These are phyloP conservation scores for Megalops atlanticus DNA, from an alignment of 2,113 vertebrate genomes.

Conservation along the genomic window DNA sequence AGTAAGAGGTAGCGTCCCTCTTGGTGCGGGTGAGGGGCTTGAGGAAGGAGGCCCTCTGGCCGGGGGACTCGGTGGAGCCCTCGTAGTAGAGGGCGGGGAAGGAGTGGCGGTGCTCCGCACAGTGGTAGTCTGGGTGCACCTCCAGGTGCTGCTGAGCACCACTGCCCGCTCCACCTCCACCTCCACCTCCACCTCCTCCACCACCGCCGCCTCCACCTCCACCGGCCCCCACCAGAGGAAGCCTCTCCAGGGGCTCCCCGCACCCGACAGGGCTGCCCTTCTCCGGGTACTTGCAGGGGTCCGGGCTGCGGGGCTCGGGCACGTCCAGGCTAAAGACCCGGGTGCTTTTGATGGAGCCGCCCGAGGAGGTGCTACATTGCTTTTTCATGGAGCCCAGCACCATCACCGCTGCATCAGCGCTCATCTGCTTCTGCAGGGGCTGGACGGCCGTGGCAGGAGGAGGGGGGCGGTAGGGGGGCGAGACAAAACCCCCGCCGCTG, in stretches of 20 bases:
- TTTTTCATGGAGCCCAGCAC: conserved; percentile 79
- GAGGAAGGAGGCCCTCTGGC: conserved; percentile 91
- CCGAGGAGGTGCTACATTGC: conserved; percentile 90
- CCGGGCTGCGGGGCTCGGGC: conserved; percentile 87
- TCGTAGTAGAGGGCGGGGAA: conserved; percentile 80
- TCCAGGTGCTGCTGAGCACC: conserved; percentile 81
- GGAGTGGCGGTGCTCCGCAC: conserved; percentile 98
- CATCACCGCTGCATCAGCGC: conserved; percentile 87
- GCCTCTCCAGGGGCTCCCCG: conserved; percentile 86
- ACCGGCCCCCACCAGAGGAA: conserved; percentile 82
- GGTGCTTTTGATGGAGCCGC: conserved; percentile 86
- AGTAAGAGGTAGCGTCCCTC: conserved; percentile 93
- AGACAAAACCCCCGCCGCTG: conserved; percentile 84
- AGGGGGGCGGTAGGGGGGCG: conserved; percentile 88
- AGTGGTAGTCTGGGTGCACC: conserved; percentile 94
- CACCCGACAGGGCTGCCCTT: conserved; percentile 90
- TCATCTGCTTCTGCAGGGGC: conserved; percentile 93
- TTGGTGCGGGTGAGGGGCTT: conserved; percentile 93
- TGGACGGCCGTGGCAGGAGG: conserved; percentile 75
- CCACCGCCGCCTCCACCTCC: conserved; percentile 64
- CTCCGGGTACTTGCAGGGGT: conserved; percentile 89
- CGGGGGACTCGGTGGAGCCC: conserved; percentile 84
- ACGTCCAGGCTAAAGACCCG: conserved; percentile 96
- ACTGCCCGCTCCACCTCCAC: conserved; percentile 61
- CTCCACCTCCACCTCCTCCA: conserved; percentile 69